Base-by-base conservation (phyloP, 2,888 invertebrate genomes). In the Agrilus cyanescens region DNA sequence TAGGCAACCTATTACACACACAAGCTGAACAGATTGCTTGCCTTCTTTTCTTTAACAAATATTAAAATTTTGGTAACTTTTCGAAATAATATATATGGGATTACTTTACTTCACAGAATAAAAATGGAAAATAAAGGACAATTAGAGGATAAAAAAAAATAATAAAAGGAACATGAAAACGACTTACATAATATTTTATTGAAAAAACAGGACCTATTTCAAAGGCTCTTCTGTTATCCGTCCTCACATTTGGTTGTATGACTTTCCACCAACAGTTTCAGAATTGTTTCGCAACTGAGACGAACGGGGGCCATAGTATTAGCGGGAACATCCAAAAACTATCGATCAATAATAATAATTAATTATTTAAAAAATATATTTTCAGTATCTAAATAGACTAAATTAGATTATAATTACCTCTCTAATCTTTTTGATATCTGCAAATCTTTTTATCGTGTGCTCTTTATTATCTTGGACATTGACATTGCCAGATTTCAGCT, bases 261-360 rank as follows among this genome's bases (percentile, higher is more conserved):
- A 10, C 10, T 25, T 25, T 25, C 25, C 32, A 62, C 53, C 45
- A 64, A 49, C 5, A 61, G 58, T 46, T 55, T 54, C 37, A 66
- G 48, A 12, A 65, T 43, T 1, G 59, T 56, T 20, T 50, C 45
- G 46, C 63, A 63, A 31, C 54, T 49, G 10, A 60, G 50, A 20
- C 63, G 53, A 31, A 63, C 54, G 8, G 67, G 67, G 4, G 60
- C 54, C 56, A 63, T 58, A 6, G 65, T 62, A 41, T 64, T 64
- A 12, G 60, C 50, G 3, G 66, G 64, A 10, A 58, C 56, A 43
- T 63, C 61, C 41, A 67, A 50, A 47, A 62, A 59, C 61, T 63
- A 50, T 10, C 25, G 10, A 25, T 10, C 41, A 59, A 61, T 44
- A 25, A 25, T 43, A 59, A 61, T 44, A 50, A 51, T 29, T 39